phyloP scores from a whole-genome alignment of 2,888 invertebrate genomes.

The Caenorhabditis auriculariae region DNA sequence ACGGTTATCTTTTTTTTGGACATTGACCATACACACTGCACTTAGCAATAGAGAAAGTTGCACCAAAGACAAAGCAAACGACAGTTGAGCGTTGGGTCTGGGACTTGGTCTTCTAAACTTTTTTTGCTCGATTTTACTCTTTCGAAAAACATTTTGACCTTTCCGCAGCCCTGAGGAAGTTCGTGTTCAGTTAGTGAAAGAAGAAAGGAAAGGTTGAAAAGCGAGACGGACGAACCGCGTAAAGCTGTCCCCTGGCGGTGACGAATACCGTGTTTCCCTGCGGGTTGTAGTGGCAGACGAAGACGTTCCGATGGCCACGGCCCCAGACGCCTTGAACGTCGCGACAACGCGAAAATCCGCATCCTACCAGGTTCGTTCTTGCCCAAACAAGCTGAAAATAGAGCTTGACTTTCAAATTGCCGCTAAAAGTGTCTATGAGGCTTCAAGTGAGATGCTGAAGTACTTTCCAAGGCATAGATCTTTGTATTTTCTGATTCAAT shows the following conservation, averaged over 20 bases:
- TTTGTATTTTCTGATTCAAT: too few species aligned
- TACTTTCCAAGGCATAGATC: too few species aligned
- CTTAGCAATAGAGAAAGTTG: too few species aligned
- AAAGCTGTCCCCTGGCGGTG: conserved; percentile 54
- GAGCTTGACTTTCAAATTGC: background rate
- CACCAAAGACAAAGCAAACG: too few species aligned
- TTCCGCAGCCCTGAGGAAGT: background rate
- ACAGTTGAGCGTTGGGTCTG: too few species aligned
- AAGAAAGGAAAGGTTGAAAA: conserved; percentile 6
- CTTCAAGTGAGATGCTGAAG: too few species aligned
- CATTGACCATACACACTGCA: too few species aligned
- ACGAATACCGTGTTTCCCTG: conserved; percentile 63
- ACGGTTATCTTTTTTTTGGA: too few species aligned
- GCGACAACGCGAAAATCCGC: conserved; percentile 82
- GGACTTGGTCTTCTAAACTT: too few species aligned
- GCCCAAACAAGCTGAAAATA: conserved; percentile 80
- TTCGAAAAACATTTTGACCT: too few species aligned
- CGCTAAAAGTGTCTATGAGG: background rate
- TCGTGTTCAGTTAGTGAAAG: conserved; percentile 3
- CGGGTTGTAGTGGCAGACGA: conserved; percentile 64
- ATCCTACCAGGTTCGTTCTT: conserved; percentile 81
- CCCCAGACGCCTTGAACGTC: conserved; percentile 71
- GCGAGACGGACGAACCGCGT: conserved; percentile 61
- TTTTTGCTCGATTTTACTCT: too few species aligned
- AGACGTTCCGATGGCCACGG: conserved; percentile 56